Evolutionary conservation across 2,888 invertebrate genomes (phyloP), one percentile per base, ranked within the genome.

Genomic region (Heliconius sara): DNA sequence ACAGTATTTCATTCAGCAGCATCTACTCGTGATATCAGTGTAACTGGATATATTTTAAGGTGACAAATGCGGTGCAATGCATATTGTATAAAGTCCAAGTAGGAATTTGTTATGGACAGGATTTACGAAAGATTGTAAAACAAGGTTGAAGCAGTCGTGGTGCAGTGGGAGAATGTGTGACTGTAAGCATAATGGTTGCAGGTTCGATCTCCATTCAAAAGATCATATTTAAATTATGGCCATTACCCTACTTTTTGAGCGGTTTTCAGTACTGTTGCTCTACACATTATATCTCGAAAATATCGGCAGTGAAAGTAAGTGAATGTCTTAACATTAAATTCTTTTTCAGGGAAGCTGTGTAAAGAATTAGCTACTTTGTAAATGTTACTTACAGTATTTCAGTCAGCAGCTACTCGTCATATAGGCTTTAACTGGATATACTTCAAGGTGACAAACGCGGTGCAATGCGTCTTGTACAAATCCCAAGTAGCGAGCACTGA

Each of bases 1-100:
- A 34, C 34, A 9, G 1, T 63, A 60, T 60, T 60, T 60, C 13
- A 4, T 13, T 34, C 34, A 34, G 34, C 34, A 43, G 16, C 13
- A 12, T n/a, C n/a, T n/a, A 10, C 39, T 22, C 22, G 4, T n/a
- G n/a, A 39, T 67, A 67, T 67, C 27, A 27, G n/a, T 12, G 43
- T 68, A 68, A 3, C 43, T 16, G 43, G 70, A 70, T 70, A 70
- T 70, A 70, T 19, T 70, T 70, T 7, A 43, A 16, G 39, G 43
- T 70, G 70, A 70, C 70, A 70, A 70, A 70, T 25, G 70, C 43
- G n/a, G 39, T 25, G 43, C 43, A 70, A 70, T 70, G 70, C 43
- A 47, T 70, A 43, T 43, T 70, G 43, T 70, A 43, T 25, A 43
- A 43, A 70, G 25, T 16, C 43, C 25, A 70, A 43, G 70, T 43